Base-by-base conservation (phyloP, 2,797 vertebrate genomes). In the Arremon brunneinucha region DNA sequence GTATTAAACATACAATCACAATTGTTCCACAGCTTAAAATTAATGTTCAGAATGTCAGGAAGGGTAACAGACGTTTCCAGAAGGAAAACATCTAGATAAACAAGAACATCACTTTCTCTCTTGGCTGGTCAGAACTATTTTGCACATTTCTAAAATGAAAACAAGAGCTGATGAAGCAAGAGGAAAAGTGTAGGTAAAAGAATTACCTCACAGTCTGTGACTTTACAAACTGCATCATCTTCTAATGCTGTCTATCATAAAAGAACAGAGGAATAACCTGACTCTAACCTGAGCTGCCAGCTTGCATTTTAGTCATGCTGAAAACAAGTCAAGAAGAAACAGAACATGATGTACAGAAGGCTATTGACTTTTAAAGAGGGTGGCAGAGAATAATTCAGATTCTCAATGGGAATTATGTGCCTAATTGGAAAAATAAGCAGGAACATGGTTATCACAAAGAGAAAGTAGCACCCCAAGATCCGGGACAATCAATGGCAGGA, bases 261-360 rank as follows among this genome's bases (percentile, higher is more conserved):
- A 92, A 89, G 39, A 83, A 68, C 39, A 75, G 20, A 49, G 50
- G n/a, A 71, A 68, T 3, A 2, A 85, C 84, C 37, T 70, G 49
- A 74, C 75, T 83, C 37, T 30, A 87, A 72, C 32, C 69, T 59
- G 30, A 89, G 71, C 78, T 92, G 78, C 68, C 83, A 94, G 53
- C 49, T 34, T 90, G 60, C 49, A 83, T 84, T 94, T 89, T 49
- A 94, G 64, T 87, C 74, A 46, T 55, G 64, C 56, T 93, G 75
- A 89, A 93, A 95, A 87, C 68, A 84, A 95, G 83, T 75, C 85
- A 90, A 82, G 74, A 90, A 90, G 71, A 92, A 96, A 93, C 14
- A 83, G 81, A 96, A 95, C 90, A 93, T 62, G 84, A 87, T 55
- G 86, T 92, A 92, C 90, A 87, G 87, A 92, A 93, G 35, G 67